Conservation (phyloP, 2,888 invertebrate species). For the Syrphus vitripennis region DNA sequence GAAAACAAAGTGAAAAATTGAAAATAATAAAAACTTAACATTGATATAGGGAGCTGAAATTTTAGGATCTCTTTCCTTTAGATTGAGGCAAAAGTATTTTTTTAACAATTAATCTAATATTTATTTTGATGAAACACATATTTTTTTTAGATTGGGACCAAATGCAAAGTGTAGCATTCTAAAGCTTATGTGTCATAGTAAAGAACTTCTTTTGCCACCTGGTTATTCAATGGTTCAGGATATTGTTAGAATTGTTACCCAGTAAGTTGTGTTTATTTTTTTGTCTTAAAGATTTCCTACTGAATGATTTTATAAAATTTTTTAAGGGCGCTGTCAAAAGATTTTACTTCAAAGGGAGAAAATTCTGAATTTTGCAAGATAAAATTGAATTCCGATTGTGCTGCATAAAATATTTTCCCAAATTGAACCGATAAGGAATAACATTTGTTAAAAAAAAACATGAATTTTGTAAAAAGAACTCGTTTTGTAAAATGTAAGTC, state of each 20-base stretch:
- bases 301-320: background rate
- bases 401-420: no score
- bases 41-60: no score
- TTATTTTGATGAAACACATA: background rate
- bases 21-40: no score
- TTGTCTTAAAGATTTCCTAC: background rate
- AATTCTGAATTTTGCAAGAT: background rate
- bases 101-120: no score
- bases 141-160: constrained; percentile 74
- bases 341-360: background rate
- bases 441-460: no score
- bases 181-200: constrained; percentile 87
- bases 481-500: no score
- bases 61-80: no score
- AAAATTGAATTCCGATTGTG: background rate
- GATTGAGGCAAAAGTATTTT: no score
- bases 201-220: constrained; percentile 83
- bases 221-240: constrained; percentile 87
- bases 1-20: no score
- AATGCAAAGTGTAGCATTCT: constrained; percentile 82
- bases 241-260: constrained; percentile 84
- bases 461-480: no score
- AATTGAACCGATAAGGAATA: no score
- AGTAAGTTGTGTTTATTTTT: constrained; percentile 81
- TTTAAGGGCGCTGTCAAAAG: background rate